Percentiles rank a stretch among this genome's conserved stretches.
Conservation (phyloP, 2,797 vertebrate species). For the Ctenopoma kingsleyae region DNA sequence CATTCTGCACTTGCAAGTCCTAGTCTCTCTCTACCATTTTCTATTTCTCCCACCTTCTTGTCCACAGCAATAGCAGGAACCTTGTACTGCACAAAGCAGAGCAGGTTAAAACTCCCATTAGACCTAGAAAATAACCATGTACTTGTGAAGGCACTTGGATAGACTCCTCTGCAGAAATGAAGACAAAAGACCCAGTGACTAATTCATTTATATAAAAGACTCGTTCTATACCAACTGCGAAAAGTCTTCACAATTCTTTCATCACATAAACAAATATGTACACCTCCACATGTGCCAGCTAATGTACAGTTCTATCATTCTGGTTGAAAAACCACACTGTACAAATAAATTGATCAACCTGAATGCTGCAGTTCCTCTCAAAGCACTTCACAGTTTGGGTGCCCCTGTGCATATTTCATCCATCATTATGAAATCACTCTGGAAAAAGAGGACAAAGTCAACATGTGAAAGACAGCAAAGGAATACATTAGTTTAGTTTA, state of each 20-base stretch:
- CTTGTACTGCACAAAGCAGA: constrained; percentile 51
- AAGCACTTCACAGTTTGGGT: constrained; percentile 49
- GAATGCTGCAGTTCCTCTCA: constrained; percentile 45
- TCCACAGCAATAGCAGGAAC: constrained; percentile 58
- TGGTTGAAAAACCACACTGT: constrained; percentile 37
- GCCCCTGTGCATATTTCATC: constrained; percentile 64
- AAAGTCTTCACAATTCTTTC: constrained; percentile 49
- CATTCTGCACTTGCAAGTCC: constrained; percentile 61
- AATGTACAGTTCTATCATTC: constrained; percentile 44
- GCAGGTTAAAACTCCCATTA: constrained; percentile 58
- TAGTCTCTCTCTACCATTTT: constrained; percentile 65
- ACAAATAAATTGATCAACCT: constrained; percentile 74
- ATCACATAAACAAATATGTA: constrained; percentile 66
- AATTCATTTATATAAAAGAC: constrained; percentile 58
- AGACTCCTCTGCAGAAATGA: constrained; percentile 44
- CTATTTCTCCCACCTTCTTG: constrained; percentile 41
- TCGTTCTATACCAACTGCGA: constrained; percentile 49
- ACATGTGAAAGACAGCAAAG: constrained; percentile 6
- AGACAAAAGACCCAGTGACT: constrained; percentile 74
- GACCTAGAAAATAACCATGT: constrained; percentile 60
- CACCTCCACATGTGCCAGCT: constrained; percentile 48
- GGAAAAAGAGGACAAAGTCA: constrained; percentile 58
- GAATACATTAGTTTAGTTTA: neutral
- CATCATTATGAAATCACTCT: constrained; percentile 68
- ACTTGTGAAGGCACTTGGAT: constrained; percentile 62